phyloP scores from a whole-genome alignment of 1,140 invertebrate genomes.

The Epicauta chinensis region DNA sequence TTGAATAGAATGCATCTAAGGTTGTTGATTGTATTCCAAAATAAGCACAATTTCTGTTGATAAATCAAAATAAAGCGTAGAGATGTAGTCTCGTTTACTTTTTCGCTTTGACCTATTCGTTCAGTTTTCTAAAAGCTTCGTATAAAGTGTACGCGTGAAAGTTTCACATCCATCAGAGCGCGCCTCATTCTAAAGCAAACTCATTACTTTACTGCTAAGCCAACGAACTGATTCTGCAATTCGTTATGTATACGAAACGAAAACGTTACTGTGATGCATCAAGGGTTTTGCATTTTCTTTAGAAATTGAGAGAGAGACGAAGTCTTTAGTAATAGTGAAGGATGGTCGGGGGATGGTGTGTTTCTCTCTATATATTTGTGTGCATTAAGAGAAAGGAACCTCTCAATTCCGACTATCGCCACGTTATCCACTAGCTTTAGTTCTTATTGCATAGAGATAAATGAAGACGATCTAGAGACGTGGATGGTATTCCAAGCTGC shows the following conservation, averaged over 20 bases:
- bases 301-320: background rate
- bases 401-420: constrained; percentile 7
- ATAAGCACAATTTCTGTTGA: no score
- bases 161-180: no score
- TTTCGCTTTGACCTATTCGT: no score
- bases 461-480: constrained; percentile 3
- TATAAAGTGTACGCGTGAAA: no score
- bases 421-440: constrained; percentile 10
- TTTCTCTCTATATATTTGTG: no score
- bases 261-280: constrained; percentile 7
- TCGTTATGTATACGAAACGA: constrained; percentile 7
- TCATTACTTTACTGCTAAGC: constrained; percentile 10
- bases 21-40: no score
- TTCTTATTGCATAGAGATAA: constrained; percentile 9
- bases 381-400: background rate
- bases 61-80: no score
- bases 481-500: constrained; percentile 7
- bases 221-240: constrained; percentile 7
- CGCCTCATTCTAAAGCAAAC: constrained; percentile 2
- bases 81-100: no score
- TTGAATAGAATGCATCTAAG: no score
- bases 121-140: no score
- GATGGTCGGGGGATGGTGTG: no score
- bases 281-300: constrained; percentile 8
- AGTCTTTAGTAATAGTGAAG: no score